Base-by-base conservation (phyloP, 1,140 invertebrate species). In the Plectus sambesii region DNA sequence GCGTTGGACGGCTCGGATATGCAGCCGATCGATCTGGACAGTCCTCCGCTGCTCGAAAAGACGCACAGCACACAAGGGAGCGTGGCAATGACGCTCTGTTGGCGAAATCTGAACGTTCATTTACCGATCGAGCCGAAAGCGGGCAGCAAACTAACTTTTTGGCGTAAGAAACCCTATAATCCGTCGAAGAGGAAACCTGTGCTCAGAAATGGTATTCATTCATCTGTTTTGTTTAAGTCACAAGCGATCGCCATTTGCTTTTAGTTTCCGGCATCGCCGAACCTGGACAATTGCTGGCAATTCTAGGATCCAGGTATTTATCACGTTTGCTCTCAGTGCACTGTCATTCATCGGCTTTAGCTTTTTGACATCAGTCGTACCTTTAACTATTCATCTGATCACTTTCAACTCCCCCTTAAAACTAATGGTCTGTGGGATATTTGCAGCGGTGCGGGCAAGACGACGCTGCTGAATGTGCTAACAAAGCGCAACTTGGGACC, bases 11-110 rank as follows among this genome's bases (percentile, higher is more conserved):
- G 66, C 22, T 25, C 92, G 87, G 75, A 94, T 98, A 75, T 96
- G 97, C 26, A 93, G 93, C 44, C 93, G 93, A 75, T 99, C 98
- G 90, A 97, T 97, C 76, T 97, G 98, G 92, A 64, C 53, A 61
- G 15, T 62, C 60, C 30, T 62, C 60, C 22, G n/a, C n/a, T n/a
- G n/a, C n/a, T n/a, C n/a, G n/a, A n/a, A n/a, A n/a, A n/a, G n/a
- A n/a, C n/a, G n/a, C n/a, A n/a, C n/a, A n/a, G n/a, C n/a, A n/a
- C n/a, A n/a, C n/a, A n/a, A n/a, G n/a, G n/a, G n/a, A n/a, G n/a
- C n/a, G n/a, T n/a, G 5, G 17, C 47, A 0, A 37, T 51, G 49
- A 46, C 27, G n/a, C 29, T 51, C 9, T 51, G 47, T 12, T 51
- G 49, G 49, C 49, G 53, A 38, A 42, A 51, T 27, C 20, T 51